Conservation (phyloP, 2,888 invertebrate genomes). For the Scaeva pyrastri region DNA sequence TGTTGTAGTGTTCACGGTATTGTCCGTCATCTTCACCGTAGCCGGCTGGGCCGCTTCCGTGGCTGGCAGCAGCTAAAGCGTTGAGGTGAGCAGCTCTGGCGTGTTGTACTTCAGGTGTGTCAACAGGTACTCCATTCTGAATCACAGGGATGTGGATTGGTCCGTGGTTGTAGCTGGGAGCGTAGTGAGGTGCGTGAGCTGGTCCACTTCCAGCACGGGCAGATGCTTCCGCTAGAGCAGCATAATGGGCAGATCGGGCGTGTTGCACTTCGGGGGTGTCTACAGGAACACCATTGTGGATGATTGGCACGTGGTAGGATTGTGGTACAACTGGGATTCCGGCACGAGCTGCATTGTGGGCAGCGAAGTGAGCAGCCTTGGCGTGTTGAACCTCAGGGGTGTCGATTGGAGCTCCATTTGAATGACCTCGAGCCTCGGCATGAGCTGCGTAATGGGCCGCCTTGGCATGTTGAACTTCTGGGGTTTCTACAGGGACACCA, state of each 20-base stretch:
- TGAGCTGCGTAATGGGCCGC: conserved; percentile 84
- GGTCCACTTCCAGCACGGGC: conserved; percentile 74
- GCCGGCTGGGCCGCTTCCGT: conserved; percentile 77
- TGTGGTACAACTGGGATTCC: conserved; percentile 76
- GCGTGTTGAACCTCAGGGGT: conserved; percentile 84
- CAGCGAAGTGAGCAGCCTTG: conserved; percentile 83
- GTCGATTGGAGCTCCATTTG: conserved; percentile 81
- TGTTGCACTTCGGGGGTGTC: conserved; percentile 85
- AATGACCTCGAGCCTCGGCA: conserved; percentile 81
- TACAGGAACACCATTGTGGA: conserved; percentile 84
- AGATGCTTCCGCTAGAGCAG: conserved; percentile 82
- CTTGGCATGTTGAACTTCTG: conserved; percentile 84
- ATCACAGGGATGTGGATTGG: conserved; percentile 84
- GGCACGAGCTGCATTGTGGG: conserved; percentile 82
- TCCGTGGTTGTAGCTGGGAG: conserved; percentile 81
- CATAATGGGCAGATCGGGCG: conserved; percentile 83
- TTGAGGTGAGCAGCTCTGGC: conserved; percentile 83
- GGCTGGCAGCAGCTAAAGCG: conserved; percentile 82
- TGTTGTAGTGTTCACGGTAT: conserved; percentile 79
- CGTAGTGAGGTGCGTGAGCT: conserved; percentile 77
- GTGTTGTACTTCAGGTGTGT: conserved; percentile 85
- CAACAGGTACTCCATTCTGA: conserved; percentile 84
- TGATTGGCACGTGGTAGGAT: conserved; percentile 83
- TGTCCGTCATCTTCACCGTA: conserved; percentile 81
- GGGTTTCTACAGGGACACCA: conserved; percentile 85